Evolutionary conservation across 2,113 vertebrate genomes (phyloP), one percentile per base, ranked within the genome.

Genomic region (Crypturellus undulatus): DNA sequence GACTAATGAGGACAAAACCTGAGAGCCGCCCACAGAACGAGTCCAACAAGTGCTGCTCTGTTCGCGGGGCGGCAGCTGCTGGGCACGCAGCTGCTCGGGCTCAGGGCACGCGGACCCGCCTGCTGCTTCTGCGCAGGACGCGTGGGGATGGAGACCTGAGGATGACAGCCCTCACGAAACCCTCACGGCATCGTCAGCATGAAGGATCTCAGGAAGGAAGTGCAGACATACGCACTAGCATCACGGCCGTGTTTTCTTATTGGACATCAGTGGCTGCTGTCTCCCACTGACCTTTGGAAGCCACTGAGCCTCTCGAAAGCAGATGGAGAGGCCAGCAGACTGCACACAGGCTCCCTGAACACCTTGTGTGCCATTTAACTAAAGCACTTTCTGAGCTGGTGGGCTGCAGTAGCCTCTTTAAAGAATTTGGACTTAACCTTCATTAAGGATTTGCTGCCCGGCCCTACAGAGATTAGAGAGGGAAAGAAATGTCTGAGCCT

Each of bases 321-420:
- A 13, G 16, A 7, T 17, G 25, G 14, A 0, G 5, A 86, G 38
- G 54, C 25, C 49, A 69, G 45, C 30, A 45, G 30, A 58, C 32
- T 10, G 9, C 25, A 13, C 6, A 43, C 0, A 0, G 13, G 10
- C 38, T 56, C 45, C 58, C 47, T 69, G 12, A 36, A 11, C 38
- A 51, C 8, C 45, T 36, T 3, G 5, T 2, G 11, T 34, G 52
- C n/a, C 25, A 7, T 42, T 90, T 86, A 42, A 64, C 64, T 78
- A 81, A 34, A n/a, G 14, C 56, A 34, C 3, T 51, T 93, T n/a
- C 43, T 54, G 76, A 87, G 36, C 40, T 32, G 2, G 0, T 4
- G 15, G 36, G 24, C 49, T 73, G 42, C n/a, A 30, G 52, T n/a
- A 58, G 70, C 68, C 43, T 81, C 25, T 42, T 30, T 17, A 18